Evolutionary conservation across 2,113 vertebrate genomes (phyloP).

Genomic region (Thryonomys swinderianus): DNA sequence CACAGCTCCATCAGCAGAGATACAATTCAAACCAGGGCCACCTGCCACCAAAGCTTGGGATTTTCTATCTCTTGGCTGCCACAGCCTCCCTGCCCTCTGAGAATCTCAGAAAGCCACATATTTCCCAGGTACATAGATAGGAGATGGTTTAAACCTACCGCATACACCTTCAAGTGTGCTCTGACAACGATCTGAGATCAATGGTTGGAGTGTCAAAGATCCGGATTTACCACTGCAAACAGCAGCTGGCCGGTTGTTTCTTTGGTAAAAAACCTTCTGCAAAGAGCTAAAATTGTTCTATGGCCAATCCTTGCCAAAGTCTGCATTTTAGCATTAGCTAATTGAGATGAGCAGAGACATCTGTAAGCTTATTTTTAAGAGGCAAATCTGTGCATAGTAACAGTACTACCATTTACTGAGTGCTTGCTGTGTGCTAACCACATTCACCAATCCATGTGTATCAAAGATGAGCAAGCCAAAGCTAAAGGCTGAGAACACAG

Average conservation of each 20-base stretch:
- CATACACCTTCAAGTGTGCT: not conserved
- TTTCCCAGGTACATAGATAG: not conserved
- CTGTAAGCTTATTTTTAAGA: slow-evolving; percentile 63
- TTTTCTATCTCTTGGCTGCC: not conserved
- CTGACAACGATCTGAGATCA: not conserved
- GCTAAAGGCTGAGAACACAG: not conserved
- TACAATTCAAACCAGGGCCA: not conserved
- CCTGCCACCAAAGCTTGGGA: not conserved
- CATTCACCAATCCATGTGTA: slow-evolving; percentile 28
- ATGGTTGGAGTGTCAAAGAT: not conserved
- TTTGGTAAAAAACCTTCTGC: slow-evolving; percentile 24
- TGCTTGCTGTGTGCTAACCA: slow-evolving; percentile 53
- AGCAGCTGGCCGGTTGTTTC: not conserved
- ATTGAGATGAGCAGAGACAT: slow-evolving; percentile 71
- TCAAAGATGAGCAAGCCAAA: not conserved
- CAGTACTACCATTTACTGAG: slow-evolving; percentile 21
- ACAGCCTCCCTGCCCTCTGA: not conserved
- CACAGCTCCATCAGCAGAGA: not conserved
- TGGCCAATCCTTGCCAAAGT: slow-evolving; percentile 44
- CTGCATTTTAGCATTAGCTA: slow-evolving; percentile 51
- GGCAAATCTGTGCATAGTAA: slow-evolving; percentile 41
- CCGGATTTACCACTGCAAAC: not conserved
- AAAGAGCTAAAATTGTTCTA: slow-evolving; percentile 31
- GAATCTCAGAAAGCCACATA: not conserved
- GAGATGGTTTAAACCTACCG: not conserved